A percentile compares a stretch with the other conserved stretches of the same genome.
phyloP scores from a whole-genome alignment of 2,888 invertebrate species.

The Homarus gammarus region DNA sequence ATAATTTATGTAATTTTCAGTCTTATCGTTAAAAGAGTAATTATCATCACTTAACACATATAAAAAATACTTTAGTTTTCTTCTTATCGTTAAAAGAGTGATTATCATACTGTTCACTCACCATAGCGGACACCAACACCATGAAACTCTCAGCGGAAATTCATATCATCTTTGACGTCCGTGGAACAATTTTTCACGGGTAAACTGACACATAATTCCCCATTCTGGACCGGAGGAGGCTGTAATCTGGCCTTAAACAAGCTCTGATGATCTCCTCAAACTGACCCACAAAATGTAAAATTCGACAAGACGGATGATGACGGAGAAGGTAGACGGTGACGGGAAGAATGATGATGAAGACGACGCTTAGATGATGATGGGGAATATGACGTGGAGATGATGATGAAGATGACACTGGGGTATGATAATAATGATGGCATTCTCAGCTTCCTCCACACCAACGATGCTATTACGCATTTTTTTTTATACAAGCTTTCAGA shows the following conservation, averaged over 20 bases:
- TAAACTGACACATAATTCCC: conserved; percentile 40
- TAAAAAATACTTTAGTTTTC: no score
- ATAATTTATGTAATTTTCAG: no score
- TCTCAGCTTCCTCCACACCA: conserved; percentile 17
- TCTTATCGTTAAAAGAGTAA: no score
- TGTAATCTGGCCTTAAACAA: conserved; percentile 37
- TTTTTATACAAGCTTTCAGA: conserved; percentile 54
- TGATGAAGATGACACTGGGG: conserved; percentile 4
- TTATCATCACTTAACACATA: no score
- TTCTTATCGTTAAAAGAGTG: no score
- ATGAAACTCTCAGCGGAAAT: neutral
- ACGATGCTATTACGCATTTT: conserved; percentile 53
- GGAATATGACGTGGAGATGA: conserved; percentile 21
- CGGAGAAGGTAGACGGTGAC: neutral
- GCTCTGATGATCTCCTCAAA: conserved; percentile 6
- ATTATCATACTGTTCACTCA: no score
- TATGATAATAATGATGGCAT: neutral
- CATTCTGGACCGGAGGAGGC: conserved; percentile 12
- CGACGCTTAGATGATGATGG: neutral
- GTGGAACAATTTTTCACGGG: conserved; percentile 34
- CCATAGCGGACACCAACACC: neutral
- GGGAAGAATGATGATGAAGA: conserved; percentile 16
- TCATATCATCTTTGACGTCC: conserved; percentile 31
- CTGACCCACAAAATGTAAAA: conserved; percentile 11
- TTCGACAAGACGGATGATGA: conserved; percentile 33